These are phyloP conservation scores for Eufriesea mexicana DNA, from an alignment of 1,140 invertebrate genomes.

Conservation along the genomic window DNA sequence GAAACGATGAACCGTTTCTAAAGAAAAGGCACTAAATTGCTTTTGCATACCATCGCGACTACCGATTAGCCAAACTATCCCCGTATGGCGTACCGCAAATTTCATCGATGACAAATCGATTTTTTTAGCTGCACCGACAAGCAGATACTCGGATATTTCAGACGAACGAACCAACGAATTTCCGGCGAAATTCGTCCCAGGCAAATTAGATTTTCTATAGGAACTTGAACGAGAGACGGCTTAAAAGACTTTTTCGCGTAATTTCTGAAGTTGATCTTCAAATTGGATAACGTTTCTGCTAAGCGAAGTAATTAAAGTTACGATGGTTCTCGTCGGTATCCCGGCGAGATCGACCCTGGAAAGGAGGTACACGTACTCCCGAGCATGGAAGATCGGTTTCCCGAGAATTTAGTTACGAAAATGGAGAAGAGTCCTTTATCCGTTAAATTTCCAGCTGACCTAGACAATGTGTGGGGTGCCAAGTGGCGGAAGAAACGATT, in stretches of 20 bases:
- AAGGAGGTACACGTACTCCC: constrained; percentile 12
- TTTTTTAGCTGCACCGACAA: not conserved
- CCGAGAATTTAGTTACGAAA: constrained; percentile 62
- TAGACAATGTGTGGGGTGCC: constrained; percentile 19
- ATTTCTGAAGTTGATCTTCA: constrained; percentile 27
- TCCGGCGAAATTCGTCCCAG: not conserved
- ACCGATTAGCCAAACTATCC: constrained; percentile 11
- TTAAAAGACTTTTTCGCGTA: constrained; percentile 20
- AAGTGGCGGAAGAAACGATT: constrained; percentile 15
- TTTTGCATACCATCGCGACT: constrained; percentile 42
- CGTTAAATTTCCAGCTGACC: constrained; percentile 53
- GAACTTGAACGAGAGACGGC: not conserved
- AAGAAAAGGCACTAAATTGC: constrained; percentile 7
- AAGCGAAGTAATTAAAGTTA: constrained; percentile 38
- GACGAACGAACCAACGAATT: no score
- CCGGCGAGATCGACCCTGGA: not conserved
- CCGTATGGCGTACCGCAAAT: not conserved
- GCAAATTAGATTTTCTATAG: constrained; percentile 14
- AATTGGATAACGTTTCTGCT: constrained; percentile 36
- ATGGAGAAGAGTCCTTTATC: constrained; percentile 33
- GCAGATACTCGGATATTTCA: not conserved
- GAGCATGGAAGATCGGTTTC: constrained; percentile 49
- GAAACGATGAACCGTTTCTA: constrained; percentile 47
- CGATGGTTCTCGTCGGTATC: constrained; percentile 12
- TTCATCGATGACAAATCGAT: not conserved